phyloP scores from a whole-genome alignment of 2,113 vertebrate genomes.

The Corynorhinus townsendii region DNA sequence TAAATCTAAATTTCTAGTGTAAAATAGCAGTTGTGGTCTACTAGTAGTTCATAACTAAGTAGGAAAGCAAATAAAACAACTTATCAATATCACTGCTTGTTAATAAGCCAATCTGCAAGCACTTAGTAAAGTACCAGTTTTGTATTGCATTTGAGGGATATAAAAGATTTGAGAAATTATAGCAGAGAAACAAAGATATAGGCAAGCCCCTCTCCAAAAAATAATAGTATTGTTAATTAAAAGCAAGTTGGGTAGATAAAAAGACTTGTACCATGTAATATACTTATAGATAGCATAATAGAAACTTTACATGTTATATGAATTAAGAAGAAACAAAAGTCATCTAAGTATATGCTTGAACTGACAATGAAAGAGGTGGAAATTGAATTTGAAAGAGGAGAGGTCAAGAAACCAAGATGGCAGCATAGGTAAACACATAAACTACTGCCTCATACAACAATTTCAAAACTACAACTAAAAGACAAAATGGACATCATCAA shows the following conservation, averaged over 20 bases:
- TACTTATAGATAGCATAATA: background rate
- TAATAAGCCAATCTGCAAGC: background rate
- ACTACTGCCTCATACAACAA: no score
- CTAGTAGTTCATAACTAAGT: background rate
- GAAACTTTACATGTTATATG: background rate
- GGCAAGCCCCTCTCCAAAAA: background rate
- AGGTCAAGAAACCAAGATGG: no score
- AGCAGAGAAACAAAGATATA: background rate
- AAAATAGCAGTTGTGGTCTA: background rate
- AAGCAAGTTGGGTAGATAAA: background rate
- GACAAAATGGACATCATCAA: no score
- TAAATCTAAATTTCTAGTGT: background rate
- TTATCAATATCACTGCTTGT: background rate
- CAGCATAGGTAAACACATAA: no score
- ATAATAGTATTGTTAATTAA: background rate
- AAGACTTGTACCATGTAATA: background rate
- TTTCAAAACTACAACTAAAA: no score
- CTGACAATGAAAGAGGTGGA: background rate
- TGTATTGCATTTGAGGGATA: background rate
- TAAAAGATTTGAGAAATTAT: background rate
- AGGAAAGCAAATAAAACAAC: background rate
- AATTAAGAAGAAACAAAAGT: background rate
- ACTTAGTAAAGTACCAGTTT: background rate
- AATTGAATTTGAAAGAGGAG: background rate
- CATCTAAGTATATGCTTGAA: background rate